Evolutionary conservation across 2,797 vertebrate genomes (phyloP), one percentile per base, ranked within the genome.

Genomic region (Tapera naevia): DNA sequence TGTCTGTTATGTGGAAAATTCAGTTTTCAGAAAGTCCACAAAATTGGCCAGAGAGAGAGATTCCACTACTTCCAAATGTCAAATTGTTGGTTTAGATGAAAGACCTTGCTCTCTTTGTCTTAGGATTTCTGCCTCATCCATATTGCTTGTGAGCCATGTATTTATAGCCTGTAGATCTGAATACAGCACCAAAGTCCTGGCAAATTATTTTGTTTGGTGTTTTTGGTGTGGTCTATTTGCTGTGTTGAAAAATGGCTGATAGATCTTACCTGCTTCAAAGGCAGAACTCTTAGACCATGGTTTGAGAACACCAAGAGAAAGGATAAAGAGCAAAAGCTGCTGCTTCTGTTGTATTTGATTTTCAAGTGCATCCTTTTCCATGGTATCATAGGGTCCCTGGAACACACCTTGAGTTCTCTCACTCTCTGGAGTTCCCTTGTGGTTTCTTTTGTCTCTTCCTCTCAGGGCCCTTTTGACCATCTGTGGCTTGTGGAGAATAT

Each of bases 401-500:
- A 71, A 86, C 81, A 82, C 89, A 93, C 94, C 94, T 95, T 94
- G 86, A 93, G 51, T 45, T 85, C 86, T 95, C 81, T 41, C 86
- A 19, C 75, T 72, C 79, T 67, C 71, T 83, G 90, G 78, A 80
- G 69, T 65, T 96, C 64, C 79, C 60, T 78, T 84, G 86, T 65
- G 73, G 90, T 92, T 95, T 80, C 41, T 64, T 88, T 91, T 82
- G 67, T 89, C 73, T 92, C 73, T 96, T 96, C 89, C 81, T 96
- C 79, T 76, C 50, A 56, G 73, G 91, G 93, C 94, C 89, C 69
- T 90, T 97, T 92, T 88, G 94, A 95, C 93, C 95, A 96, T 88
- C 92, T 95, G 95, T 92, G 95, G 92, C 91, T 87, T 96, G 71
- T 50, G 89, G 57, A 93, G 92, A 95, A 87, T 94, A 89, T 96